These are phyloP conservation scores for Oryzias javanicus DNA, from an alignment of 2,113 vertebrate species.

Conservation along the genomic window DNA sequence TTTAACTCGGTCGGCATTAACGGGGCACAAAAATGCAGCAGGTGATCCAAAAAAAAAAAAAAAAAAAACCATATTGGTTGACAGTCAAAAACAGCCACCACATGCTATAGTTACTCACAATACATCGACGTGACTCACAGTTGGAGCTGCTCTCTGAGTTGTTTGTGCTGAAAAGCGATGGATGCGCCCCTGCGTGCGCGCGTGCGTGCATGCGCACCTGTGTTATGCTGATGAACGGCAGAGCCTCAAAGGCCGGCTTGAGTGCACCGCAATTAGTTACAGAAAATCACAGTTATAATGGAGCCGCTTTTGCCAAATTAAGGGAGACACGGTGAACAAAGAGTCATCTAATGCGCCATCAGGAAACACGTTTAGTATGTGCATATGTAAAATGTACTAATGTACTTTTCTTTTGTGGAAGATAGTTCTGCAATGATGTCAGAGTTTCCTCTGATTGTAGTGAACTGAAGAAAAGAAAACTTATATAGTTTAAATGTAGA, in stretches of 20 bases:
- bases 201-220: constrained; percentile 39
- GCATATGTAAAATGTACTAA: constrained; percentile 26
- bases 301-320: constrained; percentile 27
- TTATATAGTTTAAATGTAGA: no score
- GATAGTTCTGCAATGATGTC: no score
- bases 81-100: constrained; percentile 39
- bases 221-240: constrained; percentile 47
- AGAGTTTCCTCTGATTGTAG: no score
- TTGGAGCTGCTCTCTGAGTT: constrained; percentile 7
- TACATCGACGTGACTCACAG: constrained; percentile 29
- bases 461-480: no score
- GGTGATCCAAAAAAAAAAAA: not conserved
- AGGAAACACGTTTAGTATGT: constrained; percentile 37
- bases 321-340: constrained; percentile 29
- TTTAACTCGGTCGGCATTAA: not conserved
- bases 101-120: constrained; percentile 22
- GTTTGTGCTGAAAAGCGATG: constrained; percentile 1
- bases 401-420: constrained; percentile 16
- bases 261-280: constrained; percentile 60
- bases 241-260: constrained; percentile 53
- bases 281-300: constrained; percentile 46
- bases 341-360: constrained; percentile 21
- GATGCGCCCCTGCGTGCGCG: constrained; percentile 12
- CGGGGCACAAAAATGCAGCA: not conserved
- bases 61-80: constrained; percentile 7